Percentiles rank a stretch among this genome's conserved stretches.
Evolutionary conservation across 64 coral and sea anemone genomes (phyloP).

Genomic region (Astreopora myriophthalma): DNA sequence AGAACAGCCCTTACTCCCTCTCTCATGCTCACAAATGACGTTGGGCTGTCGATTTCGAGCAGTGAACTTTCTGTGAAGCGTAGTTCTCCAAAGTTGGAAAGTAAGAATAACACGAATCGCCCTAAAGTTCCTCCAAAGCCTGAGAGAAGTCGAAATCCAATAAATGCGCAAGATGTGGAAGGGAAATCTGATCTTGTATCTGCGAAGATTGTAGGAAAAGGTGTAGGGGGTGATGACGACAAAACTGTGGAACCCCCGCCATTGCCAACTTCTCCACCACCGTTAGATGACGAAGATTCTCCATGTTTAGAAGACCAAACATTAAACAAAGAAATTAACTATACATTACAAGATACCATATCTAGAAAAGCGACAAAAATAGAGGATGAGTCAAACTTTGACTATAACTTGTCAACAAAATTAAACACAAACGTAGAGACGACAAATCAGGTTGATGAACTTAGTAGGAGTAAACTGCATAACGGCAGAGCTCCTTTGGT

Average conservation of each 20-base stretch:
- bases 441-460: not conserved
- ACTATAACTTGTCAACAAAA: constrained; percentile 24
- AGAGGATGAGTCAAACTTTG: not conserved
- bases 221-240: not conserved
- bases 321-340: not conserved
- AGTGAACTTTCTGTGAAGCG: not conserved
- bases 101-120: not conserved
- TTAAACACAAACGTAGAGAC: not conserved
- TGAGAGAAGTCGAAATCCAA: not conserved
- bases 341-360: not conserved
- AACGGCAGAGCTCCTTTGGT: not conserved
- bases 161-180: not conserved
- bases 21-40: not conserved
- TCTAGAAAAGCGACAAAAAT: not conserved
- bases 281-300: not conserved
- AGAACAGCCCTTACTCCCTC: not conserved
- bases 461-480: not conserved
- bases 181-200: not conserved
- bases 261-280: constrained; percentile 1
- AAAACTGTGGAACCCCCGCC: not conserved
- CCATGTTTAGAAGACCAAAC: not conserved
- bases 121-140: constrained; percentile 6
- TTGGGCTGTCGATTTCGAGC: not conserved
- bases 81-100: not conserved
- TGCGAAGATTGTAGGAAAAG: not conserved